These are phyloP conservation scores for Atta texana DNA, from an alignment of 1,140 invertebrate species.

Conservation along the genomic window DNA sequence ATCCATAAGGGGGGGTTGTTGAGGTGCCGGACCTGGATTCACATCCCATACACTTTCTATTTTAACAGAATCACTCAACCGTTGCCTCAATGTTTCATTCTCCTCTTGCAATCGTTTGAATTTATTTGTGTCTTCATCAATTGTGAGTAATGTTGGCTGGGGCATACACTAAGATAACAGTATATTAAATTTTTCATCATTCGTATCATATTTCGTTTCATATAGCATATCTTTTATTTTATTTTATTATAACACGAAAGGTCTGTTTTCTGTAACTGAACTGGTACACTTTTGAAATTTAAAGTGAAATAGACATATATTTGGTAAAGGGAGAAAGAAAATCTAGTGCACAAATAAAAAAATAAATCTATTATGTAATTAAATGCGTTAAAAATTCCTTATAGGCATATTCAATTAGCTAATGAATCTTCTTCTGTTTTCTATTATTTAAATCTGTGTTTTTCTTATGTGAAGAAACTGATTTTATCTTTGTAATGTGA, in stretches of 20 bases:
- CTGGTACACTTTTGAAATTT: no score
- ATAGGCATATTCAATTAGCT: no score
- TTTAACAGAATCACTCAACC: constrained; percentile 84
- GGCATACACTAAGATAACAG: constrained; percentile 90
- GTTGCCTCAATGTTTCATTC: constrained; percentile 90
- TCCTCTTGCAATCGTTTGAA: constrained; percentile 94
- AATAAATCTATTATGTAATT: no score
- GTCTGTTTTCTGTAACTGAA: no score
- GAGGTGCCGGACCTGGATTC: constrained; percentile 88
- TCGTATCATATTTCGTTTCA: constrained; percentile 25
- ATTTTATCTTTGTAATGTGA: constrained; percentile 30
- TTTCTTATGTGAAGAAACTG: neutral
- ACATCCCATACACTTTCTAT: constrained; percentile 86
- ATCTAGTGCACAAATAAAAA: no score
- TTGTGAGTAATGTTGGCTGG: constrained; percentile 93
- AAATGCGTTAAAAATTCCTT: no score
- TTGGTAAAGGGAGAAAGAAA: no score
- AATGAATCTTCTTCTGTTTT: no score
- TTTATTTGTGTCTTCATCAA: constrained; percentile 93
- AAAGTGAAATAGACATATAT: no score
- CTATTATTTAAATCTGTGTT: no score
- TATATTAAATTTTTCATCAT: constrained; percentile 33
- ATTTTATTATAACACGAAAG: neutral
- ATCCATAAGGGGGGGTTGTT: constrained; percentile 93
- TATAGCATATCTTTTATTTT: neutral